Conservation (phyloP, 35 echinoderm and acorn worm genomes). For the Apostichopus californicus region DNA sequence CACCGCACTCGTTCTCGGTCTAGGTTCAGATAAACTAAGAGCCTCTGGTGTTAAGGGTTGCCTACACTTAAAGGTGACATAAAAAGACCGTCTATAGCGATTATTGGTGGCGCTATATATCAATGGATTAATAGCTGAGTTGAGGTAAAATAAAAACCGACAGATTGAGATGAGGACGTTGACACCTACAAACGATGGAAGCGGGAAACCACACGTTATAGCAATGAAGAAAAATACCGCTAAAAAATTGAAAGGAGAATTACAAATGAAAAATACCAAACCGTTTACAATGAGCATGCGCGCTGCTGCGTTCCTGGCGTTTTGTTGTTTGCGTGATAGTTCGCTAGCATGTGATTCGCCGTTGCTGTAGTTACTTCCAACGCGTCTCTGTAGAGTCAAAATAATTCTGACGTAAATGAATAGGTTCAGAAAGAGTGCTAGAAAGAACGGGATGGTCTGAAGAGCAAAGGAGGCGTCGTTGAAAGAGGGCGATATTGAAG, state of each 20-base stretch:
- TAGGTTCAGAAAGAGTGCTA: background rate
- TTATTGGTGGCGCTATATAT: constrained; percentile 26
- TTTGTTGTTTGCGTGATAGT: background rate
- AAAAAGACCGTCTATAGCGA: constrained; percentile 13
- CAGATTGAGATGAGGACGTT: background rate
- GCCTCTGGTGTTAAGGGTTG: background rate
- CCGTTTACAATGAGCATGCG: constrained; percentile 32
- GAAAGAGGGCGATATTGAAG: background rate
- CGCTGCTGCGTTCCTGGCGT: constrained; percentile 7
- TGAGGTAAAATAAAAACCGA: constrained; percentile 21
- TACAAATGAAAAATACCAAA: constrained; percentile 33
- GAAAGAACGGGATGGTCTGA: constrained; percentile 19
- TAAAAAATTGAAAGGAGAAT: constrained; percentile 30
- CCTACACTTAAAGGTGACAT: background rate
- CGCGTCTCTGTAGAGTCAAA: background rate
- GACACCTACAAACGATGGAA: background rate
- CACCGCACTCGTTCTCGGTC: background rate
- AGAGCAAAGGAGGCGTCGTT: constrained; percentile 4
- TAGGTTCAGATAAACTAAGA: background rate
- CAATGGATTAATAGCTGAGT: constrained; percentile 21
- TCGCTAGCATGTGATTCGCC: background rate
- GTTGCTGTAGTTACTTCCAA: background rate
- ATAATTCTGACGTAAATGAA: constrained; percentile 27
- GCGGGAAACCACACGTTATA: background rate
- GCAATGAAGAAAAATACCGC: background rate